Conservation (phyloP, 2,888 invertebrate genomes). For the Calameuta filiformis region DNA sequence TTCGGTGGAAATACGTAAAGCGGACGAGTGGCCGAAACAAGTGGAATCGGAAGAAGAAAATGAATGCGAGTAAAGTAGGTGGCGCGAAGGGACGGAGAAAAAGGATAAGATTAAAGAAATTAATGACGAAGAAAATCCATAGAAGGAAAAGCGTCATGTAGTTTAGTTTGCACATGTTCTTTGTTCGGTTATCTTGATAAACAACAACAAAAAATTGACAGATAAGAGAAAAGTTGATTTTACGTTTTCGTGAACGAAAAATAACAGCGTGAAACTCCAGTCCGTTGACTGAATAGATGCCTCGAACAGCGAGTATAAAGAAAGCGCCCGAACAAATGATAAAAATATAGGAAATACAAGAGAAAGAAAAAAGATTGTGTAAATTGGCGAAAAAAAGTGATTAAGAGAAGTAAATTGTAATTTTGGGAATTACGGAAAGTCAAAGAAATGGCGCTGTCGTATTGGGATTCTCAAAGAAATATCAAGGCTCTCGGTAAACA, state of each 20-base stretch:
- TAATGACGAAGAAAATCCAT: background rate
- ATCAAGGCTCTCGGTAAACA: constrained; percentile 9
- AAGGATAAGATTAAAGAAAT: background rate
- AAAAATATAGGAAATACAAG: constrained; percentile 24
- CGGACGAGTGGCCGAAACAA: background rate
- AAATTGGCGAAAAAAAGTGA: background rate
- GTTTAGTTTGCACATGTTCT: background rate
- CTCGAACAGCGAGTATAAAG: constrained; percentile 53
- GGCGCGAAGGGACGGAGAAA: background rate
- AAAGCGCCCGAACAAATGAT: constrained; percentile 53
- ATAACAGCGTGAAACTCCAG: background rate
- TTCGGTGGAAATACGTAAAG: background rate
- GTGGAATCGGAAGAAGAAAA: background rate
- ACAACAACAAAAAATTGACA: too few species aligned
- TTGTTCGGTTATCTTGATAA: too few species aligned
- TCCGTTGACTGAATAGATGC: constrained; percentile 33
- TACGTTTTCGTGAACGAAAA: background rate
- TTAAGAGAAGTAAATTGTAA: background rate
- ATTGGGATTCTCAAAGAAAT: constrained; percentile 8
- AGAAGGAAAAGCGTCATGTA: background rate
- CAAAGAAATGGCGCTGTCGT: background rate
- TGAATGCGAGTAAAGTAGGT: background rate
- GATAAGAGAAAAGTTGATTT: background rate
- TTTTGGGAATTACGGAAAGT: constrained; percentile 2
- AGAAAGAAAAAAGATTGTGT: background rate